Evolutionary conservation across 2,113 vertebrate species (phyloP), one percentile per base, ranked within the genome.

Genomic region (Lepidothrix coronata): DNA sequence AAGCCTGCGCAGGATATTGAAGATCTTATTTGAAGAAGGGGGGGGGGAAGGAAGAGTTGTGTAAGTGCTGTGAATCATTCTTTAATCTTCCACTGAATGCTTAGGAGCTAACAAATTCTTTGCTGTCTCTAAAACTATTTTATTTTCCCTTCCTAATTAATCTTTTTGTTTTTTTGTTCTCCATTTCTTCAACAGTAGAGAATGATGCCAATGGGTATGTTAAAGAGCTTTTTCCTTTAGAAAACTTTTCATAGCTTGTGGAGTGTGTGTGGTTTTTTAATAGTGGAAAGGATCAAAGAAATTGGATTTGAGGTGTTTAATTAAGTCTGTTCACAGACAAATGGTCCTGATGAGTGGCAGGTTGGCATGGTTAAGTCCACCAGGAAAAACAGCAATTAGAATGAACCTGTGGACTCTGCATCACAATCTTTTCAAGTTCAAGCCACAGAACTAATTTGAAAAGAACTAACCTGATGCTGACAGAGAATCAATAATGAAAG

Each of bases 231-330:
- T 63, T 85, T 85, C 72, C 68, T 87, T 90, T 49, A 85, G 80
- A 74, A 95, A 96, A 70, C 43, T 86, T 65, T 89, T 95, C 44
- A 11, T 87, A 95, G 96, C 33, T 91, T 91, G 84, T 77, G 66
- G 82, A 91, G 58, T 81, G 57, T 19, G 14, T 80, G 66, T 51
- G 37, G 44, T 57, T 77, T 88, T 93, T 91, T 87, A 95, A 81
- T 73, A 84, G 86, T 95, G 76, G 75, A 85, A 93, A 95, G 57
- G 84, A 97, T 97, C 95, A 96, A 97, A 90, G 88, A 95, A 97
- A 97, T 97, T 98, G 93, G 91, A 96, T 97, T 97, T 95, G 96
- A 97, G 97, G 96, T 96, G 95, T 97, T 98, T 98, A 98, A 98
- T 98, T 97, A 97, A 98, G 94, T 97, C 96, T 95, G 92, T 96